Evolutionary conservation across 2,113 vertebrate species (phyloP).

Genomic region (Todiramphus chloris): DNA sequence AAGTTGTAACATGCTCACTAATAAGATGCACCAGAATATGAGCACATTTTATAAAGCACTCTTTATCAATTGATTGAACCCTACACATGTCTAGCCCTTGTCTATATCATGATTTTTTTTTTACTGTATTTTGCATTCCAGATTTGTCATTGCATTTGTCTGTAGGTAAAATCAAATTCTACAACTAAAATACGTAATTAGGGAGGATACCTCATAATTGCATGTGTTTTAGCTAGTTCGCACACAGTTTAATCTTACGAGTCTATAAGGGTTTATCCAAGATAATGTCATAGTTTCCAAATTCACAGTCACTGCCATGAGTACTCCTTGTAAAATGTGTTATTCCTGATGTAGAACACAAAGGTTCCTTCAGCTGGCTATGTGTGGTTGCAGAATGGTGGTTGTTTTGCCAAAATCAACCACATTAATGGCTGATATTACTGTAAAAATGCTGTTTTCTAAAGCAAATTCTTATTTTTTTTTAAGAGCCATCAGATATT

Average conservation of each 20-base stretch:
- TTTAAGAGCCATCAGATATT: slow-evolving; percentile 84
- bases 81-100: neutral
- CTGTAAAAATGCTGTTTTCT: neutral
- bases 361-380: neutral
- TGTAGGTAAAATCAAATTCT: neutral
- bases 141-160: neutral
- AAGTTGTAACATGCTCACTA: neutral
- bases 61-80: neutral
- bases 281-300: neutral
- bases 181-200: neutral
- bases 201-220: neutral
- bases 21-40: neutral
- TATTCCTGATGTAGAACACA: neutral
- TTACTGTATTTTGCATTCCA: neutral
- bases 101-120: neutral
- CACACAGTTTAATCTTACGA: neutral
- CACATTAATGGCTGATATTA: neutral
- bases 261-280: neutral
- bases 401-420: neutral
- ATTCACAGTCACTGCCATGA: neutral
- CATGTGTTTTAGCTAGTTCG: neutral
- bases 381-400: neutral
- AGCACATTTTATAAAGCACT: neutral
- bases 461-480: neutral
- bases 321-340: neutral